Percentiles rank a stretch among this genome's conserved stretches.
phyloP scores from a whole-genome alignment of 2,113 vertebrate species.

The Phainopepla nitens region DNA sequence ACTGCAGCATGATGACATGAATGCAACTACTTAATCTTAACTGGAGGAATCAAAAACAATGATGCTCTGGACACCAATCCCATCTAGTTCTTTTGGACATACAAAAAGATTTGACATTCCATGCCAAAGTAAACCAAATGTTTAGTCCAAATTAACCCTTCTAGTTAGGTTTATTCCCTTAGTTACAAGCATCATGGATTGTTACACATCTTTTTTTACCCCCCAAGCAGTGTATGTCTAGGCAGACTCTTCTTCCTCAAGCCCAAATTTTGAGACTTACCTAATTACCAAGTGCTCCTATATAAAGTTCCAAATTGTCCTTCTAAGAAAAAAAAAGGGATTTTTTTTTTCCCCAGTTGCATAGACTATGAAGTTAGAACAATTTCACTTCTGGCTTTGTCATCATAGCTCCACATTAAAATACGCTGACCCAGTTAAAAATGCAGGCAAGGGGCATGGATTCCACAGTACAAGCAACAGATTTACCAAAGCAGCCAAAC shows the following conservation, averaged over 20 bases:
- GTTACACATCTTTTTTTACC: not conserved
- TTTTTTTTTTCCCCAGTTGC: not conserved
- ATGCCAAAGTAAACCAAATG: not conserved
- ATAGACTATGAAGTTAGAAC: not conserved
- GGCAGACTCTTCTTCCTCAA: not conserved
- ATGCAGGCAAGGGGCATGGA: not conserved
- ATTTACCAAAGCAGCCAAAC: not conserved
- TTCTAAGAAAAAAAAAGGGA: not conserved
- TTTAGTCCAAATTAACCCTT: not conserved
- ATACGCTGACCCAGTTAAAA: conserved; percentile 13
- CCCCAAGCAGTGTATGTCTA: accelerated
- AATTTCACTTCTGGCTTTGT: not conserved
- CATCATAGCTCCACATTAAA: not conserved
- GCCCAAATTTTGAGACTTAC: not conserved
- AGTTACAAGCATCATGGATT: not conserved
- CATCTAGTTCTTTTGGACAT: not conserved
- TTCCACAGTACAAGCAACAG: not conserved
- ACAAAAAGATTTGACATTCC: not conserved
- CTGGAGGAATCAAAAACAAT: not conserved
- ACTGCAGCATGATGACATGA: not conserved
- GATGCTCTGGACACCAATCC: not conserved
- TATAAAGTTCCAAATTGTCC: not conserved
- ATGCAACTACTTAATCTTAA: not conserved
- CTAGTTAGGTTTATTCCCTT: not conserved
- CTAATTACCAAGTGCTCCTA: not conserved